phyloP scores from a whole-genome alignment of 2,113 vertebrate species.

The Oxyura jamaicensis region DNA sequence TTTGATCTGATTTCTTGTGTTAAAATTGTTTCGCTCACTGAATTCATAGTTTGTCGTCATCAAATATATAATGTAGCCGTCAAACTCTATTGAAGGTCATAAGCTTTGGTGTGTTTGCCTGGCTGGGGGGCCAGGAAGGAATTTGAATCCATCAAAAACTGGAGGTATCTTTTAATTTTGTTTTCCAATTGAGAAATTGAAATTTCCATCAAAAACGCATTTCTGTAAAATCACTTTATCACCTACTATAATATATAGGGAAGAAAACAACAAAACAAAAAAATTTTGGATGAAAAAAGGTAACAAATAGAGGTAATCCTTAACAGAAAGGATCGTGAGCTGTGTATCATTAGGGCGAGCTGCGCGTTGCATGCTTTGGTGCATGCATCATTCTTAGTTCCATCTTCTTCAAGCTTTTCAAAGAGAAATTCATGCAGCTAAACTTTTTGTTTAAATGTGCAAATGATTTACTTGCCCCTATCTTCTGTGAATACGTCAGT shows the following conservation, averaged over 20 bases:
- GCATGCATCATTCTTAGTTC: neutral
- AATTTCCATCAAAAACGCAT: neutral
- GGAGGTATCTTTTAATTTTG: no score
- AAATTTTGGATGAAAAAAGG: fast-evolving
- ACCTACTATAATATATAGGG: fast-evolving
- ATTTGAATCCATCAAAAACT: neutral
- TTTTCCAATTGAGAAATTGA: neutral
- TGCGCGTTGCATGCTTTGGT: neutral
- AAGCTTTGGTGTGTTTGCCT: neutral
- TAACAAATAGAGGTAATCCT: neutral
- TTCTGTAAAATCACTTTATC: neutral
- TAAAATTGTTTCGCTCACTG: constrained; percentile 45
- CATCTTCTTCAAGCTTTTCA: neutral
- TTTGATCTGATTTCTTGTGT: constrained; percentile 2
- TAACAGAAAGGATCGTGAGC: neutral
- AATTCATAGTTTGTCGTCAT: constrained; percentile 29
- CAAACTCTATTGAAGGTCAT: neutral
- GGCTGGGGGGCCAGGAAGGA: neutral
- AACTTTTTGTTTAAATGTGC: neutral
- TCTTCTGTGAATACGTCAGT: fast-evolving
- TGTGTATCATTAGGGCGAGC: neutral
- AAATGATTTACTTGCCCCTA: fast-evolving
- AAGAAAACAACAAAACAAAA: neutral
- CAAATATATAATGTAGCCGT: neutral
- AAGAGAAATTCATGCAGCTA: neutral